Base-by-base conservation (phyloP, 2,888 invertebrate genomes). In the Megaustenia siamemsis region DNA sequence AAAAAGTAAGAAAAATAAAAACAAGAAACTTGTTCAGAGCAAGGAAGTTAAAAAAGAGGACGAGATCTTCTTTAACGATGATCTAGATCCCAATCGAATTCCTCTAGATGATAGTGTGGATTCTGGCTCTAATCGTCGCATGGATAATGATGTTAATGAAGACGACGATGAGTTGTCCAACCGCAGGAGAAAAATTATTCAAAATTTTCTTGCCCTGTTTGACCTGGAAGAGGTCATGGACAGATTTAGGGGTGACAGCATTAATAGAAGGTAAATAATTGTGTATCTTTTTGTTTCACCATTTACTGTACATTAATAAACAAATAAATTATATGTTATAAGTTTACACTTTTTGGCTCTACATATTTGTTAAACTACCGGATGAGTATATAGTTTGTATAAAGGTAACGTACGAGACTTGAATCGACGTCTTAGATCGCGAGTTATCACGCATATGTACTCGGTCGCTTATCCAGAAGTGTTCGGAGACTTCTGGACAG, bases 191-290 rank as follows among this genome's bases (percentile, higher is more conserved):
- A 83, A 77, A 32, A n/a, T 83, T 35, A 56, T 83, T 35, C 76
- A 53, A 28, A 77, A 83, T n/a, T 53, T 83, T 68, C 49, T 83
- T 32, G 68, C 68, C 12, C 24, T 32, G 35, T 83, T 83, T 56
- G 77, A 83, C 32, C 53, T 83, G 35, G 83, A 83, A 40, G 12
- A 68, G n/a, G 83, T 83, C 18, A 83, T 83, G 83, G 68, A 77
- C 18, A 66, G 83, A 66, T 83, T 77, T n/a, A 45, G 83, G 32
- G 83, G 83, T n/a, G 68, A 76, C 28, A 83, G 49, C 15, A 38
- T 83, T 35, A 53, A 32, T 21, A 82, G n/a, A 32, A 82, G 75
- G 73, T 82, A 82, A 10, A 49, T 38, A 32, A 6, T 45, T 6
- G n/a, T n/a, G n/a, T n/a, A n/a, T n/a, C n/a, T n/a, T n/a, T n/a